Conservation (phyloP, 2,797 vertebrate genomes). For the Astyanax mexicanus region DNA sequence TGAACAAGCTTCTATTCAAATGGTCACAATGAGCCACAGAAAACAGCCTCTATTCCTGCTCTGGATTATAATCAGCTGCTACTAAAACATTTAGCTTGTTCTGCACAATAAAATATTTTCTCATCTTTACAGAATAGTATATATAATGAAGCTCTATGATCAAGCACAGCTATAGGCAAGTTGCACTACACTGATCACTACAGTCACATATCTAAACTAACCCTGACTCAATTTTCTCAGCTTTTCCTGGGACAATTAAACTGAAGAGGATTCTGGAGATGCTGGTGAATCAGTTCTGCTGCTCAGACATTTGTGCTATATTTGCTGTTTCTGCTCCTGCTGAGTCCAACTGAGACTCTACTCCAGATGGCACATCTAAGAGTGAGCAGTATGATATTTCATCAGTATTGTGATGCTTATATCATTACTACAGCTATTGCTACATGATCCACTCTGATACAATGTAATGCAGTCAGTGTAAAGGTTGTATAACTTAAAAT, state of each 20-base stretch:
- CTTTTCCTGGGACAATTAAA: slow-evolving; percentile 9
- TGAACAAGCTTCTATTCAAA: neutral
- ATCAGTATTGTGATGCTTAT: too few relatives aligned
- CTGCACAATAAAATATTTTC: neutral
- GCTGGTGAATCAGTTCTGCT: slow-evolving; percentile 14
- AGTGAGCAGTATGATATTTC: too few relatives aligned
- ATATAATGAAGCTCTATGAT: neutral
- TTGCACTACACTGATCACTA: slow-evolving; percentile 7
- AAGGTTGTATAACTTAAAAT: too few relatives aligned
- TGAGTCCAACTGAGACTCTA: slow-evolving; percentile 9
- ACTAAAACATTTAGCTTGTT: neutral
- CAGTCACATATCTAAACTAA: slow-evolving; percentile 10
- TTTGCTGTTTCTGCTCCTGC: slow-evolving; percentile 5
- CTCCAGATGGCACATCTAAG: neutral
- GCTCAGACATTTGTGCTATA: neutral
- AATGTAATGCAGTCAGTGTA: too few relatives aligned
- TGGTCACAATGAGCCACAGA: neutral
- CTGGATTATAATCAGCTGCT: neutral
- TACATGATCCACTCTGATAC: too few relatives aligned
- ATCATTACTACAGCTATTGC: too few relatives aligned
- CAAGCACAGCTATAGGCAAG: neutral
- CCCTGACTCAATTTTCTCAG: slow-evolving; percentile 23
- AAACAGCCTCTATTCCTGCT: neutral
- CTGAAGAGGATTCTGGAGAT: slow-evolving; percentile 5
- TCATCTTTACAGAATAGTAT: neutral